These are phyloP conservation scores for Tortricodes alternella DNA, from an alignment of 2,888 invertebrate genomes.

Conservation along the genomic window DNA sequence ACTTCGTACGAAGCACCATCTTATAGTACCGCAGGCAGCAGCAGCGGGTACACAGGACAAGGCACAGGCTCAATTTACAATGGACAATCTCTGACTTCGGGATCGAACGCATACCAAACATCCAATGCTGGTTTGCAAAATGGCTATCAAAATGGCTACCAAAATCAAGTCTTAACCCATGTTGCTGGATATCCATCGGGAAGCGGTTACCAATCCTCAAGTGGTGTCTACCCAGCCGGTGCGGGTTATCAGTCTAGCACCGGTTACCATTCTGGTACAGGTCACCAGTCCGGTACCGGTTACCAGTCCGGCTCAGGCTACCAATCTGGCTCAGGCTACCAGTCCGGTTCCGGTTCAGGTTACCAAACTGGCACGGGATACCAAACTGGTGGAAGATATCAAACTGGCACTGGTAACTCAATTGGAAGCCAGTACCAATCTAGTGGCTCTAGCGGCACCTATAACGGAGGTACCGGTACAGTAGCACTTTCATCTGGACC, in stretches of 20 bases:
- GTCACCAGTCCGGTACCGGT: background rate
- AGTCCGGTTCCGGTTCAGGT: background rate
- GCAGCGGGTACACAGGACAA: slow-evolving; percentile 30
- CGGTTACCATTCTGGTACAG: background rate
- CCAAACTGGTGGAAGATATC: background rate
- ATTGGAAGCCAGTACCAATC: background rate
- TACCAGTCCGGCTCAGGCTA: slow-evolving; percentile 5
- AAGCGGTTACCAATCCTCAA: background rate
- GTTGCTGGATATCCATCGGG: slow-evolving; percentile 5
- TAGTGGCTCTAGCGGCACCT: background rate
- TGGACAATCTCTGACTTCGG: slow-evolving; percentile 14
- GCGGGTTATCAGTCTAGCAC: background rate
- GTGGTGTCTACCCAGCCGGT: background rate
- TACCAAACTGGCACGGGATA: background rate
- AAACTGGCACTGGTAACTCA: background rate
- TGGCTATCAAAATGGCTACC: slow-evolving; percentile 24
- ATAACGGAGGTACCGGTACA: background rate
- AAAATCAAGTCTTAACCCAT: background rate
- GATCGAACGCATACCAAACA: slow-evolving; percentile 18
- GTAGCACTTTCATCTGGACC: slow-evolving; percentile 15
- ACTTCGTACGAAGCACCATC: slow-evolving; percentile 70
- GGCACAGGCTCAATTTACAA: slow-evolving; percentile 12
- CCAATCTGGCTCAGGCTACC: background rate
- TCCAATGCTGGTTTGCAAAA: slow-evolving; percentile 16
- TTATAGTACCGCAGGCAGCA: slow-evolving; percentile 30